phyloP scores from a whole-genome alignment of 2,888 invertebrate genomes.

The Ceraclea dissimilis region DNA sequence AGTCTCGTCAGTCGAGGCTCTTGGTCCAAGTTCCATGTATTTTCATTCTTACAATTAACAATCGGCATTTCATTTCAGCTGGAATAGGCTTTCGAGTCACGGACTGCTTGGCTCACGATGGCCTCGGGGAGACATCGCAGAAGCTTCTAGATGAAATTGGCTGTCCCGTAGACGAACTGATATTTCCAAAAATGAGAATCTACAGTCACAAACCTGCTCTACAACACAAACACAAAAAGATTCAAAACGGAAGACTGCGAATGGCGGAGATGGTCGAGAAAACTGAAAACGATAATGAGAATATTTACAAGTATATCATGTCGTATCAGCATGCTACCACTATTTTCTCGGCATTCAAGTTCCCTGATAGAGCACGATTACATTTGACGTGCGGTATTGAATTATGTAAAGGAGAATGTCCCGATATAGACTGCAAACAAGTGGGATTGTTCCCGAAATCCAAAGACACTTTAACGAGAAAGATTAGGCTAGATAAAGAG shows the following conservation, averaged over 20 bases:
- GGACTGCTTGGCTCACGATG: slow-evolving; percentile 73
- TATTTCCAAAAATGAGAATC: slow-evolving; percentile 49
- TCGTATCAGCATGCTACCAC: slow-evolving; percentile 48
- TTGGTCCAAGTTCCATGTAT: too few relatives aligned
- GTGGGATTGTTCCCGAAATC: slow-evolving; percentile 34
- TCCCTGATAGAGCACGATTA: slow-evolving; percentile 65
- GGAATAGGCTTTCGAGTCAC: slow-evolving; percentile 67
- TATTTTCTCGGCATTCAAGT: slow-evolving; percentile 74
- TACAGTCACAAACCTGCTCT: slow-evolving; percentile 39
- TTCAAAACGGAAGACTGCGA: slow-evolving; percentile 29
- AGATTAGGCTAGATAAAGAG: slow-evolving; percentile 44
- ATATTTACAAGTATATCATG: slow-evolving; percentile 43
- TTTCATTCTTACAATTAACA: too few relatives aligned
- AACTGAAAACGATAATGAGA: slow-evolving; percentile 29
- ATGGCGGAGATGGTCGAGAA: slow-evolving; percentile 31
- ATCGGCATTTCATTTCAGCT: slow-evolving; percentile 40
- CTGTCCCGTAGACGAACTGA: slow-evolving; percentile 63
- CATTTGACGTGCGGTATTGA: slow-evolving; percentile 72
- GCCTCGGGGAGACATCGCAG: slow-evolving; percentile 67
- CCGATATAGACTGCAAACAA: slow-evolving; percentile 49
- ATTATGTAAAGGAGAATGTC: slow-evolving; percentile 66
- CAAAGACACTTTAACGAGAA: slow-evolving; percentile 41
- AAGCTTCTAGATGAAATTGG: slow-evolving; percentile 65
- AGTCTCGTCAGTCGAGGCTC: too few relatives aligned
- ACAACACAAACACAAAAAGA: slow-evolving; percentile 37